A percentile compares a stretch with the other conserved stretches of the same genome.
phyloP scores from a whole-genome alignment of 1,140 invertebrate genomes.

The Berghia stephanieae region DNA sequence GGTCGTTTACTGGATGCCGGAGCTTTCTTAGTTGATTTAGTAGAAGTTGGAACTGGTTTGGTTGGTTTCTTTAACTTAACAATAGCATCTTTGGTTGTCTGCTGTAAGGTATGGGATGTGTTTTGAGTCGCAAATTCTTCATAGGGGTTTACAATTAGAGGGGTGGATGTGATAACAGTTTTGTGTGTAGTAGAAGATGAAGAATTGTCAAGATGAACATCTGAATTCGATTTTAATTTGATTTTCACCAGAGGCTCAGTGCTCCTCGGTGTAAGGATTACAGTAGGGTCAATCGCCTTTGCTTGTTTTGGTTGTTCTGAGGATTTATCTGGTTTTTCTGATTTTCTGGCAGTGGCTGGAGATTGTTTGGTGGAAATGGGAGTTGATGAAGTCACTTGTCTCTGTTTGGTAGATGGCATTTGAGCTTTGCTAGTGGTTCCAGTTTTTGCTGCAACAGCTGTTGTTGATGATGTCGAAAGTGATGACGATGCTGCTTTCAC shows the following conservation, averaged over 20 bases:
- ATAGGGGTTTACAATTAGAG: slow-evolving; percentile 60
- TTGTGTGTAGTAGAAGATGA: neutral
- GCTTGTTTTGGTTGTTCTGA: no score
- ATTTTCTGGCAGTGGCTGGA: neutral
- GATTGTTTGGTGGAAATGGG: neutral
- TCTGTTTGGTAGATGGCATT: neutral
- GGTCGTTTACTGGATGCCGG: slow-evolving; percentile 37
- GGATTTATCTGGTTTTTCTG: no score
- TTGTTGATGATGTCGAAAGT: neutral
- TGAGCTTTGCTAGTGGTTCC: neutral
- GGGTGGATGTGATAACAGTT: slow-evolving; percentile 40
- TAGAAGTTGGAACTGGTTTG: slow-evolving; percentile 37
- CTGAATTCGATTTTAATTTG: no score
- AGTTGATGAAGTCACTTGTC: neutral
- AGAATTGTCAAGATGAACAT: no score
- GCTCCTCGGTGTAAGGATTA: no score
- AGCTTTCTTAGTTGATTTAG: slow-evolving; percentile 42
- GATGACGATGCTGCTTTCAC: neutral
- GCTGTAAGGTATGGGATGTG: no score
- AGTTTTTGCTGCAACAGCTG: neutral
- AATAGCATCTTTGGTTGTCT: slow-evolving; percentile 35
- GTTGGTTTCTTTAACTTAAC: slow-evolving; percentile 37
- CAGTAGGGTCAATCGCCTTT: no score
- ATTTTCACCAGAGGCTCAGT: slow-evolving; percentile 36
- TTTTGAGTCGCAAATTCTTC: slow-evolving; percentile 50